Evolutionary conservation across 2,888 invertebrate genomes (phyloP).

Genomic region (Aleiodes leptofemur): DNA sequence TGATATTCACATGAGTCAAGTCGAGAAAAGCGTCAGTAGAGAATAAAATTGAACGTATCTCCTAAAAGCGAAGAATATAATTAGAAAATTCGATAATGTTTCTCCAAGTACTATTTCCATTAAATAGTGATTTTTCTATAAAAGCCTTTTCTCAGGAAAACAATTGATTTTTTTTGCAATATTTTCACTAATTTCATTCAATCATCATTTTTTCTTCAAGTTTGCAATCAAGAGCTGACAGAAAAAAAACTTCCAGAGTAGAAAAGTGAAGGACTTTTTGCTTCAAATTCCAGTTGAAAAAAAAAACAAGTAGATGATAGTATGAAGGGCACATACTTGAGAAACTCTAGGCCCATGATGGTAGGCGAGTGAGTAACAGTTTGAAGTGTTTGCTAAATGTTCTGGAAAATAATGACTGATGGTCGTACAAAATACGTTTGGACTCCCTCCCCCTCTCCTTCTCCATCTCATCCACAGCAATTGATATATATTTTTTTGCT

Average conservation of each 20-base stretch:
- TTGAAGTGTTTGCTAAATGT: conserved; percentile 74
- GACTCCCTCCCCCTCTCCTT: conserved; percentile 30
- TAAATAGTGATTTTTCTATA: no score
- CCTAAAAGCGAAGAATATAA: no score
- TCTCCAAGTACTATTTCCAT: no score
- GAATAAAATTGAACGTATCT: no score
- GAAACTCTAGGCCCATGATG: conserved; percentile 67
- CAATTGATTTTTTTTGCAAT: no score
- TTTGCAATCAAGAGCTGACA: no score
- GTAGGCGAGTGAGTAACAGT: conserved; percentile 71
- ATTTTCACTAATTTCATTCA: no score
- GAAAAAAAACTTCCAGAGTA: conserved; percentile 29
- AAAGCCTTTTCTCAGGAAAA: no score
- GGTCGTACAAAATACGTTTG: conserved; percentile 57
- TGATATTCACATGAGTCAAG: no score
- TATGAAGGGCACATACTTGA: conserved; percentile 71
- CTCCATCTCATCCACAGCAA: conserved; percentile 27
- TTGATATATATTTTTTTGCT: conserved; percentile 48
- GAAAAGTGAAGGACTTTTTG: conserved; percentile 42
- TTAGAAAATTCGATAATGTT: no score
- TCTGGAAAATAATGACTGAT: conserved; percentile 75
- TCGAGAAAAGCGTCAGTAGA: no score
- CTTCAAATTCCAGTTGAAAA: conserved; percentile 22
- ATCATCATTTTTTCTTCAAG: no score
- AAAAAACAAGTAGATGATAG: conserved; percentile 43